Percentiles rank a stretch among this genome's conserved stretches.
Evolutionary conservation across 2,113 vertebrate species (phyloP).

Genomic region (Ovis canadensis): DNA sequence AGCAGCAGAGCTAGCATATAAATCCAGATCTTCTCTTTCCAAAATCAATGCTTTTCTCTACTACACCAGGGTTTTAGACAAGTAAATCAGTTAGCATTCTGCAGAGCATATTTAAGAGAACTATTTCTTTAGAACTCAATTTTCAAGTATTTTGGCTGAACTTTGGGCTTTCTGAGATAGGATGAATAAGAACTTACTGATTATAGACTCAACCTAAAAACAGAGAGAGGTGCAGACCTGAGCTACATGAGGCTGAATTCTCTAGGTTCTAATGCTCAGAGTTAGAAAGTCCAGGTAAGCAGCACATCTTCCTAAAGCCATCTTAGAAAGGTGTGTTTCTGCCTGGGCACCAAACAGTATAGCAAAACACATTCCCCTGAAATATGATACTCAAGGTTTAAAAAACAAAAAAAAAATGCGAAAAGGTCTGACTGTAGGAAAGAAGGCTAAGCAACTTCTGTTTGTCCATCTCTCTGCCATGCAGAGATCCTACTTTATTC

Average conservation of each 20-base stretch:
- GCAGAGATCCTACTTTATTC: neutral
- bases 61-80: neutral
- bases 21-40: neutral
- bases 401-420: rapidly evolving
- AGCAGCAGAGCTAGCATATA: neutral
- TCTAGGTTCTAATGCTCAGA: neutral
- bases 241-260: neutral
- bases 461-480: neutral
- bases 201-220: neutral
- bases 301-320: neutral
- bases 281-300: neutral
- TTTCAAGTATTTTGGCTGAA: neutral
- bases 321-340: neutral
- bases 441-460: neutral
- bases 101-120: neutral
- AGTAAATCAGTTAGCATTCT: neutral
- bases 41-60: neutral
- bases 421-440: neutral
- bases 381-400: neutral
- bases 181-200: neutral
- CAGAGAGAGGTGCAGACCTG: neutral
- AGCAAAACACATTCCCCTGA: neutral
- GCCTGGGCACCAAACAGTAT: neutral
- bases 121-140: neutral
- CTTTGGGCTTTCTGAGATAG: neutral